phyloP scores from a whole-genome alignment of 1,140 invertebrate species.

The Maconellicoccus hirsutus region DNA sequence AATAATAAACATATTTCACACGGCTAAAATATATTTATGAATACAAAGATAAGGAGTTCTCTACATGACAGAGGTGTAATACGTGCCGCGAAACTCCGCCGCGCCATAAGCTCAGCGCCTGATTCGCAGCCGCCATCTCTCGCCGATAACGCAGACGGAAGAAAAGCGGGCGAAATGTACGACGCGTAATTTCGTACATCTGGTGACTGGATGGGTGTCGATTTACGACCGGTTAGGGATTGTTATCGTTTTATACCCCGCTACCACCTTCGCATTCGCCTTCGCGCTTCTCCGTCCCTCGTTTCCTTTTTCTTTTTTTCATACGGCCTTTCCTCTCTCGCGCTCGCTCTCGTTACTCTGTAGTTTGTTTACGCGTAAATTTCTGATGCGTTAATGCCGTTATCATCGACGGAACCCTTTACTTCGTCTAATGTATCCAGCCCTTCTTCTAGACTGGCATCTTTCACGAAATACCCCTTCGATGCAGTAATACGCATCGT shows the following conservation, averaged over 20 bases:
- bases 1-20: constrained; percentile 1
- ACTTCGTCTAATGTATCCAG: no score
- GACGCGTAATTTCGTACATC: constrained; percentile 2
- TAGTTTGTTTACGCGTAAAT: constrained; percentile 10
- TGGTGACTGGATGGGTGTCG: constrained; percentile 6
- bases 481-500: no score
- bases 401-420: constrained; percentile 1
- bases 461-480: no score
- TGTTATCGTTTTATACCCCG: neutral
- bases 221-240: constrained; percentile 7
- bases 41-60: neutral
- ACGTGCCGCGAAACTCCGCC: neutral
- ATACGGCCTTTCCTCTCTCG: no score
- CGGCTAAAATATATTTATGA: neutral
- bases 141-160: neutral
- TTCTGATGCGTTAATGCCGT: constrained; percentile 1
- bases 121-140: no score
- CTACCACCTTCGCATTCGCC: no score
- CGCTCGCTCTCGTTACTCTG: neutral
- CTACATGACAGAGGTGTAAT: neutral
- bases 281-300: neutral
- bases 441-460: no score
- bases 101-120: no score
- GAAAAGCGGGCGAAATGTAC: neutral
- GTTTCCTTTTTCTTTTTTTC: neutral